Evolutionary conservation across 2,888 invertebrate species (phyloP), one percentile per base, ranked within the genome.

Genomic region (Chrysomela aeneicollis): DNA sequence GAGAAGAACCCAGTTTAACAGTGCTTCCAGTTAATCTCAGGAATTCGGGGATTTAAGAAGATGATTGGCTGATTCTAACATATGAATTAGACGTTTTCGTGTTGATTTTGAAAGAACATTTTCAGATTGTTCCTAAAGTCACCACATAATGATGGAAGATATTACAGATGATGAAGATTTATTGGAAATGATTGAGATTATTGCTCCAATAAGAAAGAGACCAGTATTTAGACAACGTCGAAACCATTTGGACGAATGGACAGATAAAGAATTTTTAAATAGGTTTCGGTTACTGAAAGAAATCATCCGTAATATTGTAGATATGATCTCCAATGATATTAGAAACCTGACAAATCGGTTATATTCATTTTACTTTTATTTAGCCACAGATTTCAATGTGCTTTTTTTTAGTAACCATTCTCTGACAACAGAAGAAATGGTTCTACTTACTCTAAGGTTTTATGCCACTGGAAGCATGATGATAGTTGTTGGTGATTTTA

Each of bases 381-480:
- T 42, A 6, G 1, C 2, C 12, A 42, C 2, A 42, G 42, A 42
- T 42, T 42, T 42, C 10, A 35, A 35, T 35, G 9, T 35, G 12
- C n/a, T 26, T 3, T 46, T 62, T 62, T 57, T 37, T 17, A 57
- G 61, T 37, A 62, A 57, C 37, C 54, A 62, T 61, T 26, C 49
- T n/a, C 18, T 62, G 37, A 35, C 49, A 50, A 47, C 50, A 21
- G 17, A 55, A 51, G 19, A 57, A 26, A 54, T 55, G 53, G 22
- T 53, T 17, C 54, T 61, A 32, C 17, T 61, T 46, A 50, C 55
- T 30, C 49, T 61, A 15, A 22, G 61, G 15, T 61, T 47, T 55
- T 61, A 47, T 55, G 61, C 50, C 54, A 55, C 61, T 47, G 61
- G 61, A 32, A 32, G 47, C 55, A 49, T 61, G 18, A 22, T 57